Base-by-base conservation (phyloP, 2,113 vertebrate genomes). In the Malurus alboscapulatus region DNA sequence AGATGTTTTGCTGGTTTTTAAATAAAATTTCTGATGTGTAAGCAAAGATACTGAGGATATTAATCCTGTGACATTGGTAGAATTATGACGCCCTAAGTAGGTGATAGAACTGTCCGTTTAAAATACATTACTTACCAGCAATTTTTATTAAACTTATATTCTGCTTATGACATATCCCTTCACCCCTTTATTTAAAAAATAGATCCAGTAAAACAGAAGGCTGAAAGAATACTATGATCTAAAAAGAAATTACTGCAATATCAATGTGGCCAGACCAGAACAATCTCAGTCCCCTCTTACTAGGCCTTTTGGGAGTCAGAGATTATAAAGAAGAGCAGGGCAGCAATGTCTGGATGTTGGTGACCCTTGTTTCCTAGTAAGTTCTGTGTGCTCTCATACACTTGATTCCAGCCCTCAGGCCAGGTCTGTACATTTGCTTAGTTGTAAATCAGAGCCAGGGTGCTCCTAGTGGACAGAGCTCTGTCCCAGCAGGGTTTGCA, bases 381-480 rank as follows among this genome's bases (percentile, higher is more conserved):
- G 19, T 61, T 87, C 61, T 65, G 2, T 55, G 14, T 63, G 5
- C 7, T 40, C n/a, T 65, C 15, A 30, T 19, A 25, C 3, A 1
- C 40, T 42, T 15, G 10, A 32, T 44, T 51, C 26, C 27, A 17
- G 67, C 20, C 11, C 21, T 36, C 8, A 54, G 54, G 30, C 7
- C 21, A 36, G 21, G 38, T 63, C 44, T 14, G 6, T 29, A 13
- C 4, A 0, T 29, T n/a, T 38, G 4, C 24, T 63, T 27, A 22
- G 42, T 14, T 80, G 40, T 44, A 17, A 3, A 2, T 65, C n/a
- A 77, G 80, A 83, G 45, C 50, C 16, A 29, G 8, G 0, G 0
- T 44, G 40, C 21, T 42, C 36, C 42, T 74, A 1, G 13, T 4
- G 7, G 19, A 27, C 26, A n/a, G 55, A 85, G 24, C 55, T 72